Evolutionary conservation across 1,140 invertebrate species (phyloP), one percentile per base, ranked within the genome.

Genomic region (Protaetia brevitarsis): DNA sequence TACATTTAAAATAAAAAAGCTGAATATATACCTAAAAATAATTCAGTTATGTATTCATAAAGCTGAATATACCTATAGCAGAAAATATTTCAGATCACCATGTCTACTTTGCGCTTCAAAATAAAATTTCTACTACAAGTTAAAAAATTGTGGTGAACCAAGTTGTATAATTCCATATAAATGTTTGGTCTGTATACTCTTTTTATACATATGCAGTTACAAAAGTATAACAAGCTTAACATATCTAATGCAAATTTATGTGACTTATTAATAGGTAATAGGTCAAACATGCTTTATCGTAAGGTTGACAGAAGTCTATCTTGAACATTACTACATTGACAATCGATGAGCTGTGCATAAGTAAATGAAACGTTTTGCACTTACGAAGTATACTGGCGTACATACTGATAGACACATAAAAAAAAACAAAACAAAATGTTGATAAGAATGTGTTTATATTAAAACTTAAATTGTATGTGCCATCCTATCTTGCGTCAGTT

Each of bases 381-480:
- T n/a, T 2, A 34, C 5, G 13, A 8, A 5, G 5, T 51, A 51
- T 19, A 23, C 19, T 23, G 1, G 11, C 41, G 19, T 51, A 23
- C 6, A 51, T 51, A 51, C 26, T 6, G 7, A 51, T 51, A 51
- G 21, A 45, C 13, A 19, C 26, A 51, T 51, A 51, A 23, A 51
- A 5, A 51, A 51, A 51, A 51, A 6, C 21, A 51, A 51, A 51
- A 51, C 41, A 51, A 51, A 51, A 23, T 51, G 26, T 8, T 8
- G 41, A 51, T 51, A 51, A 51, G 41, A 37, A 16, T 51, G 26
- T 23, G 41, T 51, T 51, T 51, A 51, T 19, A 19, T 51, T 51
- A 51, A 51, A 19, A 51, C 26, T 51, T 51, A 51, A 51, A 51
- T 23, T 51, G 41, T 51, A 51, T 51, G 41, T 51, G 41, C 6